These are phyloP conservation scores for Microplitis mediator DNA, from an alignment of 1,140 invertebrate species.

Conservation along the genomic window DNA sequence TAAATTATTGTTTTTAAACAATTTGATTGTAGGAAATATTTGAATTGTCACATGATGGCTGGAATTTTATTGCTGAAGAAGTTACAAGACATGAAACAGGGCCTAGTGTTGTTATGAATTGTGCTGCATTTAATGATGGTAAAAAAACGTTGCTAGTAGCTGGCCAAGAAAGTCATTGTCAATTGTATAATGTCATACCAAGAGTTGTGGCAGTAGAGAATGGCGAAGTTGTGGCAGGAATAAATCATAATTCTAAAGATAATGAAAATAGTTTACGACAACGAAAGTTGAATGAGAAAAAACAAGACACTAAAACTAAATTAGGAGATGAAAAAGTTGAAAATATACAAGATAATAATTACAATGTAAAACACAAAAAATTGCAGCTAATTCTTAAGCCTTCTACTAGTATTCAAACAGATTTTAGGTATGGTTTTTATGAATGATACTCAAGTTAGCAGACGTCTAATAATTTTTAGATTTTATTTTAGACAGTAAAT, in stretches of 20 bases:
- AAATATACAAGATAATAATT: slow-evolving; percentile 55
- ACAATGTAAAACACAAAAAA: slow-evolving; percentile 64
- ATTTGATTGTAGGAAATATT: slow-evolving; percentile 81
- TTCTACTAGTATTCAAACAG: slow-evolving; percentile 79
- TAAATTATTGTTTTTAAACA: slow-evolving; percentile 29
- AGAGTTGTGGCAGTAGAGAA: slow-evolving; percentile 65
- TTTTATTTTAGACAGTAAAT: no score
- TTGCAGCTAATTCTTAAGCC: slow-evolving; percentile 76
- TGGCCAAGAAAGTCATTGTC: slow-evolving; percentile 90
- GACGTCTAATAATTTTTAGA: no score
- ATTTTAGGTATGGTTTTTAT: slow-evolving; percentile 67
- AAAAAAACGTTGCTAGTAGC: slow-evolving; percentile 81
- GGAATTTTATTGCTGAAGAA: slow-evolving; percentile 81
- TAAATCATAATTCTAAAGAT: slow-evolving; percentile 36
- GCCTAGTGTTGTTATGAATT: slow-evolving; percentile 90
- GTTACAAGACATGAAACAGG: slow-evolving; percentile 88
- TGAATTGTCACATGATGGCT: slow-evolving; percentile 83
- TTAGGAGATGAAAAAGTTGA: slow-evolving; percentile 51
- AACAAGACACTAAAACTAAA: slow-evolving; percentile 58
- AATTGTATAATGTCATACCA: slow-evolving; percentile 82
- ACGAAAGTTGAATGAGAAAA: slow-evolving; percentile 51
- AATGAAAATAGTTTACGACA: slow-evolving; percentile 49
- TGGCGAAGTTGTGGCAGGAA: slow-evolving; percentile 53
- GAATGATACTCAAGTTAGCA: no score
- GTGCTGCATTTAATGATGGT: slow-evolving; percentile 71